These are phyloP conservation scores for Chrysolina oricalcia DNA, from an alignment of 2,888 invertebrate species.

Conservation along the genomic window DNA sequence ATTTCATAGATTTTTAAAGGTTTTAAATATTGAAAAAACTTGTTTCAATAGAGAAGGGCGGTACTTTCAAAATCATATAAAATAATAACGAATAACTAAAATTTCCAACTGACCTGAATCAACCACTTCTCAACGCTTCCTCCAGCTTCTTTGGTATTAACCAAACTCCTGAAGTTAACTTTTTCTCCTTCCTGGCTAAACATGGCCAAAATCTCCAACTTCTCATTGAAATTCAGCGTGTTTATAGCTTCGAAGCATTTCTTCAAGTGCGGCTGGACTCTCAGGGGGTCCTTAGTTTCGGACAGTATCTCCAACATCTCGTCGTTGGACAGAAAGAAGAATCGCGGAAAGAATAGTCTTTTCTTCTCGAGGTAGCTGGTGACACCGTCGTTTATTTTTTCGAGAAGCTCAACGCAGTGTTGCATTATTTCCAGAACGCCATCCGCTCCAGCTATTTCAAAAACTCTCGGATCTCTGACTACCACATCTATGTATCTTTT, in stretches of 20 bases:
- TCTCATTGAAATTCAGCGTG: slow-evolving; percentile 81
- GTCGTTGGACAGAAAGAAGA: slow-evolving; percentile 93
- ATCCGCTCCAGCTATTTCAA: slow-evolving; percentile 78
- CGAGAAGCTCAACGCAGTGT: slow-evolving; percentile 80
- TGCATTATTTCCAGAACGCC: slow-evolving; percentile 83
- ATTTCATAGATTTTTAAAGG: too few relatives aligned
- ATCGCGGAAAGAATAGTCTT: slow-evolving; percentile 86
- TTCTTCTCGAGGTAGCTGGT: slow-evolving; percentile 89
- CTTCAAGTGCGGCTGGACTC: slow-evolving; percentile 89
- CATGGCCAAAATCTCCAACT: slow-evolving; percentile 84
- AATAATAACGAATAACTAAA: background rate
- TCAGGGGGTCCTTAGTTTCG: slow-evolving; percentile 88
- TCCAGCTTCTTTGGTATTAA: slow-evolving; percentile 75
- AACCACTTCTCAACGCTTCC: slow-evolving; percentile 93
- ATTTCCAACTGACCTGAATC: slow-evolving; percentile 71
- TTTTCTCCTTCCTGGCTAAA: slow-evolving; percentile 85
- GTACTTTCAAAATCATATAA: background rate
- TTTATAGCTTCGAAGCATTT: slow-evolving; percentile 93
- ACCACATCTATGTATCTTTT: slow-evolving; percentile 79
- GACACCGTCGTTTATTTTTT: slow-evolving; percentile 88
- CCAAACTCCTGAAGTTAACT: slow-evolving; percentile 71
- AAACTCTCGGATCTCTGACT: slow-evolving; percentile 78
- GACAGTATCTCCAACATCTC: slow-evolving; percentile 93
- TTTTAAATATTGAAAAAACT: too few relatives aligned
- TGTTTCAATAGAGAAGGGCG: too few relatives aligned